Conservation (phyloP, 2,888 invertebrate species). For the Eristalis pertinax region DNA sequence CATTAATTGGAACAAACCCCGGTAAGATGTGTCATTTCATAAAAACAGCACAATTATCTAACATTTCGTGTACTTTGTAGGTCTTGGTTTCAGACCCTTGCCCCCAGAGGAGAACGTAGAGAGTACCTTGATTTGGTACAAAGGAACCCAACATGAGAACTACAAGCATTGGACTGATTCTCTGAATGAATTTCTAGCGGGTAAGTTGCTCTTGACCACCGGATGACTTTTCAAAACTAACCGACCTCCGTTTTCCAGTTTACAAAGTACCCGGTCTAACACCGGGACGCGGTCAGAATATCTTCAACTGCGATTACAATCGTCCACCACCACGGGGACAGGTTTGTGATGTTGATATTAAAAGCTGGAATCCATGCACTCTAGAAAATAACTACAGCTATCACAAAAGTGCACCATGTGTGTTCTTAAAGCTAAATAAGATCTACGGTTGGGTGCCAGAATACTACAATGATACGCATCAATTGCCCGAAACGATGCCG, state of each 20-base stretch:
- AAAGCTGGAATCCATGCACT: slow-evolving; percentile 90
- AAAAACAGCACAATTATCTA: not conserved
- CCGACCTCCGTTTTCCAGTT: slow-evolving; percentile 81
- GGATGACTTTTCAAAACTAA: not conserved
- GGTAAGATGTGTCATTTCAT: slow-evolving; percentile 79
- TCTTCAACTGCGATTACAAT: slow-evolving; percentile 89
- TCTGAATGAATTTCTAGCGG: slow-evolving; percentile 88
- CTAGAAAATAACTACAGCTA: slow-evolving; percentile 93
- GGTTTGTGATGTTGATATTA: slow-evolving; percentile 94
- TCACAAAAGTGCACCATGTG: slow-evolving; percentile 95
- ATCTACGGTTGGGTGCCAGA: slow-evolving; percentile 95
- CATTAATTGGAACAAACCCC: slow-evolving; percentile 97
- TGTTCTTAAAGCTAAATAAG: slow-evolving; percentile 97
- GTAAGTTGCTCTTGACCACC: slow-evolving; percentile 83
- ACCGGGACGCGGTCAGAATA: slow-evolving; percentile 88
- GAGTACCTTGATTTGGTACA: slow-evolving; percentile 97
- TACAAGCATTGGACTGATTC: slow-evolving; percentile 90
- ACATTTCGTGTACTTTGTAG: slow-evolving; percentile 76
- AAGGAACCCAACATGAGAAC: slow-evolving; percentile 89
- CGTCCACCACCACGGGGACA: slow-evolving; percentile 87
- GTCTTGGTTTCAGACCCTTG: slow-evolving; percentile 96
- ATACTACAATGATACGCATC: slow-evolving; percentile 87
- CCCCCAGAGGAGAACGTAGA: slow-evolving; percentile 93
- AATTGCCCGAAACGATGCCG: slow-evolving; percentile 90
- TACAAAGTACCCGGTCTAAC: slow-evolving; percentile 88